These are phyloP conservation scores for Smittia sp. DNA, from an alignment of 2,888 invertebrate species.

Conservation along the genomic window DNA sequence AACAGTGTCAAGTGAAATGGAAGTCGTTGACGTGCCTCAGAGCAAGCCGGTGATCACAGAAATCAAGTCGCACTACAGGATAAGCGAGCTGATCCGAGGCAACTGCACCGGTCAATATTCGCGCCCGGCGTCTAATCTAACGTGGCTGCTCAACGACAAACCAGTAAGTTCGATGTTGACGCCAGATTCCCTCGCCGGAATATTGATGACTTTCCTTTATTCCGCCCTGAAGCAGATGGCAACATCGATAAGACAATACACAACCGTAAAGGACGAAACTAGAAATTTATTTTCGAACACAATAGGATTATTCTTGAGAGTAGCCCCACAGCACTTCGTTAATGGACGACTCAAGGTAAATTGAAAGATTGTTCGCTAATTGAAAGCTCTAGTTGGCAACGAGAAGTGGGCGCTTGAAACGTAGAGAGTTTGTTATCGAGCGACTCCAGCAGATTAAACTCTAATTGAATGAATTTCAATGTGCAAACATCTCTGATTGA, in stretches of 20 bases:
- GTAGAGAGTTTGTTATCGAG: too few species aligned
- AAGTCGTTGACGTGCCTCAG: conserved; percentile 38
- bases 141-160: conserved; percentile 34
- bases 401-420: too few species aligned
- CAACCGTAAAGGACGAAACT: conserved; percentile 29
- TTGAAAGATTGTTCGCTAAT: background rate
- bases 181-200: background rate
- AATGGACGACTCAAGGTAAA: conserved; percentile 35
- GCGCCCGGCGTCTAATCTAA: conserved; percentile 27
- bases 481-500: too few species aligned
- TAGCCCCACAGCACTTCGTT: conserved; percentile 23
- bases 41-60: conserved; percentile 38
- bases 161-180: conserved; percentile 30
- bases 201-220: background rate
- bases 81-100: conserved; percentile 27
- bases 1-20: conserved; percentile 37
- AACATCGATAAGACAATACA: conserved; percentile 33
- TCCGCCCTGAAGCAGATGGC: conserved; percentile 24
- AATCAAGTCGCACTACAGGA: conserved; percentile 27
- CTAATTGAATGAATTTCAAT: too few species aligned
- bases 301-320: conserved; percentile 27
- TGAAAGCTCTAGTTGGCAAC: too few species aligned
- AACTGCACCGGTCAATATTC: conserved; percentile 36
- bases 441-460: too few species aligned
- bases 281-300: conserved; percentile 33